Base-by-base conservation (phyloP, 2,888 invertebrate species). In the Alitta virens region DNA sequence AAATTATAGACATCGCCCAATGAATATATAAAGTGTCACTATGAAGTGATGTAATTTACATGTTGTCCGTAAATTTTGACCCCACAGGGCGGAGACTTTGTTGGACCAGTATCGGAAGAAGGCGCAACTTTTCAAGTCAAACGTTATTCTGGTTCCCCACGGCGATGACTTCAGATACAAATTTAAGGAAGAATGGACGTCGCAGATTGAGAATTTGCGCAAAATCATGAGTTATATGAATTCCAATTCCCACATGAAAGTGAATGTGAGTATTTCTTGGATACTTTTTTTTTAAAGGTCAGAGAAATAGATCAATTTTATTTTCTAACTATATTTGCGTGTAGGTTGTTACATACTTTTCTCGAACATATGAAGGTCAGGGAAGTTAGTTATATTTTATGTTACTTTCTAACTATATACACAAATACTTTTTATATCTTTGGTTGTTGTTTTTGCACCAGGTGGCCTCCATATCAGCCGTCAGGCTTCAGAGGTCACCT, bases 141-240 rank as follows among this genome's bases (percentile, higher is more conserved):
- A 94, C 77, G 91, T 94, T 0, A 91, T 92, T 0, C 84, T 96
- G 16, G 91, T 94, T 78, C 92, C 94, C 0, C 85, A 95, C 2
- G 96, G 96, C 0, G 96, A 96, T 78, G 96, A 96, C 81, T 96
- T 96, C 81, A 87, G 94, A 14, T 96, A 92, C 81, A 91, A 92
- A 75, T 88, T 89, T 69, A 86, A 88, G 46, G 86, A 88, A 21
- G 95, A 96, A 81, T 94, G 94, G 86, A 91, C 92, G 75, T 92
- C 93, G 71, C 95, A 95, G 78, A 94, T 94, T 76, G 85, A 85
- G 12, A 95, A 94, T 79, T 95, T 95, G 81, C 90, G 91, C n/a
- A 51, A 89, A 74, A 85, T 96, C 68, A 89, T 94, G 67, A 88
- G 91, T 72, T 91, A 90, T 77, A 92, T 96, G 64, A 94, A 94